Conservation (phyloP, 2,797 vertebrate genomes). For the Macropodus opercularis region DNA sequence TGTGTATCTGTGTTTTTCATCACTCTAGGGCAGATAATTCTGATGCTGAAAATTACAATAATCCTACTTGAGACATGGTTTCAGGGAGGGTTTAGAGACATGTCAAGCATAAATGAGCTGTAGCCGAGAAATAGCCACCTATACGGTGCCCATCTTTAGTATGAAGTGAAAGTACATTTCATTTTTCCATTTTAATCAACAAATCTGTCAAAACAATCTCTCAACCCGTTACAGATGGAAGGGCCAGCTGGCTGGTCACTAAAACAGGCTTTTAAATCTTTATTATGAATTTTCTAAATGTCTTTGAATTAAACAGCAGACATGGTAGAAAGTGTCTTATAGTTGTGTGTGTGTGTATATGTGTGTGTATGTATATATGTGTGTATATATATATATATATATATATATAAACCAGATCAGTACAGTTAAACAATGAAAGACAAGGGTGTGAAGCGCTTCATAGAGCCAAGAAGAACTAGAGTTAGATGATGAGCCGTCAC, state of each 20-base stretch:
- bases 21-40: constrained; percentile 44
- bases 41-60: constrained; percentile 43
- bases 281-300: neutral
- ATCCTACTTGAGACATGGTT: constrained; percentile 54
- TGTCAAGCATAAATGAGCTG: constrained; percentile 23
- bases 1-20: constrained; percentile 35
- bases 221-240: constrained; percentile 21
- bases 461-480: constrained; percentile 14
- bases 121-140: constrained; percentile 30
- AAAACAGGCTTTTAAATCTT: constrained; percentile 5
- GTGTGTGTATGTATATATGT: too few relatives aligned
- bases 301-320: constrained; percentile 21
- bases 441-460: neutral
- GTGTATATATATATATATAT: too few relatives aligned
- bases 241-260: constrained; percentile 31
- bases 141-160: constrained; percentile 24
- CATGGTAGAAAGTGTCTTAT: too few relatives aligned
- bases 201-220: constrained; percentile 32
- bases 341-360: too few relatives aligned
- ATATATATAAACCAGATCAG: constrained; percentile 8
- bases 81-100: constrained; percentile 47
- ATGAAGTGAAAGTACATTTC: constrained; percentile 31
- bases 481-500: constrained; percentile 10
- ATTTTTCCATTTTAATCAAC: constrained; percentile 39
- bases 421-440: neutral